Base-by-base conservation (phyloP, 1,140 invertebrate genomes). In the Neodiprion fabricii region DNA sequence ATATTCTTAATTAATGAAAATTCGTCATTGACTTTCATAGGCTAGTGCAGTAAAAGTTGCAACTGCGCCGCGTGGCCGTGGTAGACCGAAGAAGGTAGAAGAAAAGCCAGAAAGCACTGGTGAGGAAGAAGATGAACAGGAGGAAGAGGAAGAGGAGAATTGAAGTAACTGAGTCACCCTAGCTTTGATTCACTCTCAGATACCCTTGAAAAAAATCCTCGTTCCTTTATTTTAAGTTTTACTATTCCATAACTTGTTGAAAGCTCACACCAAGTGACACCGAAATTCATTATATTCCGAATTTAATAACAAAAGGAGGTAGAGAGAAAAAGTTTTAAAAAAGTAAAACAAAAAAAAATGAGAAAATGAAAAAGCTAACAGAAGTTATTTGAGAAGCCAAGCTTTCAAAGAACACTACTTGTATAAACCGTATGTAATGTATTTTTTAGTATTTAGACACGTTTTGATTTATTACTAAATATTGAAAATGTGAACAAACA, bases 81-180 rank as follows among this genome's bases (percentile, higher is more conserved):
- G 88, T n/a, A 81, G 88, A 78, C 85, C 88, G 68, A 85, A 88
- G 77, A 89, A 89, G 76, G 85, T 86, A 79, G 88, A 89, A 80
- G 88, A 89, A 65, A 89, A 89, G 81, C 85, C 86, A 21, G 89
- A 89, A 77, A 88, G 87, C 48, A 86, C 86, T 28, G 88, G 86
- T 7, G 88, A 89, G 70, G 89, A 89, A 74, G 88, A 89, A 48
- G 88, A 89, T 53, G 86, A 88, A 67, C 85, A 88, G 47, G 88
- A 89, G 65, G 86, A 89, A 23, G 88, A 89, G 61, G 88, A 89
- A 17, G 89, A 89, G 48, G 88, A 89, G 70, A 61, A 61, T 61
- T 61, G 53, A 61, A 61, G 53, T 61, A 61, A 3, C 53, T 17
- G 53, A 17, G 40, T 71, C 23, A 53, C 40, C 23, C 17, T 28